Base-by-base conservation (phyloP, 2,888 invertebrate species). In the Carcina quercana region DNA sequence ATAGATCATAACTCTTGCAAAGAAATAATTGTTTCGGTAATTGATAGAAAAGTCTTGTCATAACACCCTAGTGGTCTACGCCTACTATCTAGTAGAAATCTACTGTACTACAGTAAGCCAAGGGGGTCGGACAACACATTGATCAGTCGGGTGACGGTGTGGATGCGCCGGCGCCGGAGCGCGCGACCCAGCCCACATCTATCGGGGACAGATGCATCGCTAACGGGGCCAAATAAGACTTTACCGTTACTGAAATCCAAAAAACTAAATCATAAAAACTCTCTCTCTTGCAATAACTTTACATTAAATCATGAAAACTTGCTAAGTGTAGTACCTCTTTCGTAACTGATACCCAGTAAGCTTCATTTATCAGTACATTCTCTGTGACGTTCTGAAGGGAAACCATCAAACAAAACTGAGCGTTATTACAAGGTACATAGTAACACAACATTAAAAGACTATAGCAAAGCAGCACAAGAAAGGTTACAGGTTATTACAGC, bases 381-480 rank as follows among this genome's bases (percentile, higher is more conserved):
- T 95, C 94, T 87, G 94, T 95, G 91, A 95, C 93, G 89, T 95
- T 95, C 95, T 95, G 93, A 87, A 89, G 88, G 88, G 87, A 90
- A 87, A 88, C 74, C 76, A 78, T 74, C 72, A 83, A 83, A 83
- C 69, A 83, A 83, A 80, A 80, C 59, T 66, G 68, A 79, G 61
- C 58, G 60, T 79, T 78, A 82, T 79, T 80, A 79, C 68, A 66
- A 73, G 53, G 66, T 59, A 74, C 61, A 70, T 61, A 58, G 41
- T 46, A 17, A 51, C 38, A 59, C 36, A 49, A 37, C 42, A 40
- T 40, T 34, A 21, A 42, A 38, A 40, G 38, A 38, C 41, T 15
- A 37, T 31, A 30, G 30, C 25, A 26, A 15, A 22, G 17, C 28
- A 13, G 14, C 38, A 47, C 53, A 47, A 59, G 41, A 59, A 46